A percentile compares a stretch with the other conserved stretches of the same genome.
Conservation (phyloP, 2,888 invertebrate genomes). For the Drosophila nr. perissopoda region DNA sequence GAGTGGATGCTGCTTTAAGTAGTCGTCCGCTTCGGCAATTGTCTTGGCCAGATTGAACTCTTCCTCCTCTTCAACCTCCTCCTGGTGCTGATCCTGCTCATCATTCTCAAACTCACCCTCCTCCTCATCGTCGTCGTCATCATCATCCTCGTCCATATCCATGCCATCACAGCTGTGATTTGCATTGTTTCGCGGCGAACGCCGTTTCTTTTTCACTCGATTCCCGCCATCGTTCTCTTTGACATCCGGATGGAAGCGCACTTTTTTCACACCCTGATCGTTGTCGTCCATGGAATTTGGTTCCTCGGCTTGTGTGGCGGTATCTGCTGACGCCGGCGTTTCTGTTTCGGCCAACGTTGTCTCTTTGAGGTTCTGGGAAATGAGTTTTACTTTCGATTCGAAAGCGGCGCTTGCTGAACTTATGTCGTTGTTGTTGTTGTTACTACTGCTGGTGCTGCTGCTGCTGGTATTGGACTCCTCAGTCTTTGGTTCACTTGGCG, state of each 20-base stretch:
- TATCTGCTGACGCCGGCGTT: constrained; percentile 24
- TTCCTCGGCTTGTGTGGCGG: constrained; percentile 33
- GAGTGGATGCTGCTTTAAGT: constrained; percentile 75
- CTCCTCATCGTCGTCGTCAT: constrained; percentile 20
- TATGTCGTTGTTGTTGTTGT: constrained; percentile 24
- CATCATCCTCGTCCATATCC: constrained; percentile 60
- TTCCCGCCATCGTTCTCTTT: constrained; percentile 78
- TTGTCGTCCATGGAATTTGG: constrained; percentile 54
- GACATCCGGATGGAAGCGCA: constrained; percentile 78
- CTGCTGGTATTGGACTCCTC: constrained; percentile 44
- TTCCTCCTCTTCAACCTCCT: constrained; percentile 67
- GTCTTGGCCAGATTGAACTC: constrained; percentile 76
- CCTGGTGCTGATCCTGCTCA: constrained; percentile 45
- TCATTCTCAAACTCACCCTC: constrained; percentile 21
- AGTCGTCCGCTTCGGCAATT: constrained; percentile 75
- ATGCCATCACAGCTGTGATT: constrained; percentile 62
- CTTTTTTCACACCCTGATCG: constrained; percentile 69
- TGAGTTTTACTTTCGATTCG: constrained; percentile 82
- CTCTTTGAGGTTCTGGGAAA: constrained; percentile 82
- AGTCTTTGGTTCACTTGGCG: constrained; percentile 65
- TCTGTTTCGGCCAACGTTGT: constrained; percentile 76
- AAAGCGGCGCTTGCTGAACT: constrained; percentile 63
- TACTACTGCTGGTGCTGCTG: constrained; percentile 23
- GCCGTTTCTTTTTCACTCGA: constrained; percentile 70
- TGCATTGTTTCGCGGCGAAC: constrained; percentile 17